A percentile compares a stretch with the other conserved stretches of the same genome.
phyloP scores from a whole-genome alignment of 2,797 vertebrate genomes.

The Molossus molossus region DNA sequence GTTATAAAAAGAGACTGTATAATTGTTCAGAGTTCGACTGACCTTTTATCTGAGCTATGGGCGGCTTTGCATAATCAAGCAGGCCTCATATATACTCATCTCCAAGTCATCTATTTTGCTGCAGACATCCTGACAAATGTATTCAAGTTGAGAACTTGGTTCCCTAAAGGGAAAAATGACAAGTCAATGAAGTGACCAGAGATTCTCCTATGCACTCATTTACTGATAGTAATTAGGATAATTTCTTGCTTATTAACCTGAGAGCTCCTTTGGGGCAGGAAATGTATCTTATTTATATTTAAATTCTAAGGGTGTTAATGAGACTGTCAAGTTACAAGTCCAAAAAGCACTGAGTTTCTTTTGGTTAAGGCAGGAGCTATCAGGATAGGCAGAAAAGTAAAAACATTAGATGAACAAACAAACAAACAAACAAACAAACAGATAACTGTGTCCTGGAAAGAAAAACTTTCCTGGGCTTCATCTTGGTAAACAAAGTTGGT shows the following conservation, averaged over 20 bases:
- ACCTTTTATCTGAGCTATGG: slow-evolving; percentile 69
- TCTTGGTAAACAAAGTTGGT: neutral
- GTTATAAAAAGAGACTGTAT: slow-evolving; percentile 47
- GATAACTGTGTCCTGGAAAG: neutral
- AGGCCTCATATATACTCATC: neutral
- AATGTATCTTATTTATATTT: slow-evolving; percentile 16
- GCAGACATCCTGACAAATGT: neutral
- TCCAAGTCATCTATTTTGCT: neutral
- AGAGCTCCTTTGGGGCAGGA: neutral
- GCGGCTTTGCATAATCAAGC: slow-evolving; percentile 28
- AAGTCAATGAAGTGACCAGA: neutral
- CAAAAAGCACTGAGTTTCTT: neutral
- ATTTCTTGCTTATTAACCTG: slow-evolving; percentile 41
- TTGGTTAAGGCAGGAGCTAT: neutral
- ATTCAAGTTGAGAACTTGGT: neutral
- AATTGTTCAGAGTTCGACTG: slow-evolving; percentile 59
- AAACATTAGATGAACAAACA: neutral
- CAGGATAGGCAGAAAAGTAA: neutral
- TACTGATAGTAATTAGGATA: slow-evolving; percentile 21
- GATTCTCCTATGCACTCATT: neutral
- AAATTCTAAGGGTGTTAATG: neutral
- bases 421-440: neutral
- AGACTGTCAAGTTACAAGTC: neutral
- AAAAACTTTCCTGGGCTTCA: neutral
- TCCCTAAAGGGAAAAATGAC: neutral